Percentiles rank a stretch among this genome's conserved stretches.
These are phyloP conservation scores for Rhizoglyphus robini DNA, from an alignment of 1,140 invertebrate genomes.

Conservation along the genomic window DNA sequence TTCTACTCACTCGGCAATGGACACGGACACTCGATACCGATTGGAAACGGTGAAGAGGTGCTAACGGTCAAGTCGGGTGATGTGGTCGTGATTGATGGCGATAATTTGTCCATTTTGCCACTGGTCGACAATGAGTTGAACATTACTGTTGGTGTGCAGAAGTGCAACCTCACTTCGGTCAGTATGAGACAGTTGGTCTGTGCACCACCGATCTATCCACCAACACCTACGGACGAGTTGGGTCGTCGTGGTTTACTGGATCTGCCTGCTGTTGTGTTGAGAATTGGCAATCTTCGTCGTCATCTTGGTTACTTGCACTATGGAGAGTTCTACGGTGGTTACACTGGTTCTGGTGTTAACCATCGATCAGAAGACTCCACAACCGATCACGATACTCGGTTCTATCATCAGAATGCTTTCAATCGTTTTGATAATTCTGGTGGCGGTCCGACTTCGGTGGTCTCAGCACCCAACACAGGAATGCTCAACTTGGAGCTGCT, in stretches of 20 bases:
- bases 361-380: slow-evolving; percentile 8
- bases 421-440: neutral
- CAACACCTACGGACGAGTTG: slow-evolving; percentile 69
- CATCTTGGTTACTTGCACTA: slow-evolving; percentile 26
- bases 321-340: slow-evolving; percentile 17
- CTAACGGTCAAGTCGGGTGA: slow-evolving; percentile 86
- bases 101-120: slow-evolving; percentile 66
- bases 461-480: neutral
- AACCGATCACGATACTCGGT: neutral
- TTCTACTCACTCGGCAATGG: slow-evolving; percentile 42
- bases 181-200: slow-evolving; percentile 76
- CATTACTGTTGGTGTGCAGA: slow-evolving; percentile 72
- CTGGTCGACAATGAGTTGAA: slow-evolving; percentile 82
- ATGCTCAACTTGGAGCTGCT: neutral
- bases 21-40: neutral
- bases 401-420: slow-evolving; percentile 7
- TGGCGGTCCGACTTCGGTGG: neutral
- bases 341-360: neutral
- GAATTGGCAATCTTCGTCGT: slow-evolving; percentile 25
- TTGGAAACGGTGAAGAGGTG: slow-evolving; percentile 19
- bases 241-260: slow-evolving; percentile 52
- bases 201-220: slow-evolving; percentile 67
- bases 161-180: slow-evolving; percentile 83
- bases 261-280: slow-evolving; percentile 70
- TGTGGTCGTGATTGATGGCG: slow-evolving; percentile 84